Base-by-base conservation (phyloP, 2,113 vertebrate genomes). In the Microtus pennsylvanicus region DNA sequence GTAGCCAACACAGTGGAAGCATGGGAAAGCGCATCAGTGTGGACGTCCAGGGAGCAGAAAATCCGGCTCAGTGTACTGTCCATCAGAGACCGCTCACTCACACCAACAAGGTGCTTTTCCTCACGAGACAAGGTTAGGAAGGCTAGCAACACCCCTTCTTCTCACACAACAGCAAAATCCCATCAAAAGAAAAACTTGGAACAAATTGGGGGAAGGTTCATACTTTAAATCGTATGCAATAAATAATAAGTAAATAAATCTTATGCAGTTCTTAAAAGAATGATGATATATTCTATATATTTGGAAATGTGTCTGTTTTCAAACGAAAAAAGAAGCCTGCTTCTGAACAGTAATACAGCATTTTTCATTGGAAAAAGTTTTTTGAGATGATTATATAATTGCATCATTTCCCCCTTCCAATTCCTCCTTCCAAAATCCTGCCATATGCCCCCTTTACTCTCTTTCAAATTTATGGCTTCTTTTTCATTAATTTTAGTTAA, bases 271-370 rank as follows among this genome's bases (percentile, higher is more conserved):
- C 67, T 94, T 94, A 80, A 63, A 78, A 74, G 35, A 58, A 86
- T 91, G 28, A 42, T 47, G 7, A n/a, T 94, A 55, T 86, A 81
- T 89, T 87, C 33, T 94, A 42, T 22, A 1, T 80, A 67, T 58
- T 94, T 96, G 55, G 35, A 96, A 89, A 86, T 90, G 47, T 69
- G 87, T 93, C 61, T 55, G 26, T 35, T 96, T 93, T 96, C 78
- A 61, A 78, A 80, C 80, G 1, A 55, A 76, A 74, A 50, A 47
- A 91, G 82, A 78, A 91, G 21, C 13, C 14, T 69, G 3, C 69
- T 87, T 93, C 58, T 78, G 74, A 93, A 94, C n/a, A 91, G 63
- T 55, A 95, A 95, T 30, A 80, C 28, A 95, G 30, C 65, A 33
- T 70, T 72, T 61, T 22, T 87, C 38, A 70, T 75, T 70, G 69